Percentiles rank a stretch among this genome's conserved stretches.
phyloP scores from a whole-genome alignment of 1,140 invertebrate species.

The Adelges cooleyi region DNA sequence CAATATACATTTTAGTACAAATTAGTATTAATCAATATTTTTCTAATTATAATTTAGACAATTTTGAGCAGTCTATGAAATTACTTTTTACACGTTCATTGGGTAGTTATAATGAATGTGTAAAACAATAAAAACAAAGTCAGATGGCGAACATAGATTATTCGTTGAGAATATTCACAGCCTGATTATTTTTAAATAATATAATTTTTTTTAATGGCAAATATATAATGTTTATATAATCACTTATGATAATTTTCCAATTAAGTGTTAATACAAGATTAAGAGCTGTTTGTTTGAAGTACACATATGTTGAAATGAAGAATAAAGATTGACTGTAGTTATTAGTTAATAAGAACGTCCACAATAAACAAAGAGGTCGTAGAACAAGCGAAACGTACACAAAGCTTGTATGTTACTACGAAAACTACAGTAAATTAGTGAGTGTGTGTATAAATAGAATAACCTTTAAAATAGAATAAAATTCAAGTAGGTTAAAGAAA shows the following conservation, averaged over 20 bases:
- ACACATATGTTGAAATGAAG: too few relatives aligned
- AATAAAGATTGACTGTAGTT: too few relatives aligned
- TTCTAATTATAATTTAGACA: constrained; percentile 27
- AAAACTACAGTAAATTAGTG: too few relatives aligned
- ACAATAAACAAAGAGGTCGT: constrained; percentile 21
- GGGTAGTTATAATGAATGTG: not conserved
- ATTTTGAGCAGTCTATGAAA: constrained; percentile 28
- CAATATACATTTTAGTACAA: constrained; percentile 27
- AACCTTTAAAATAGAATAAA: too few relatives aligned
- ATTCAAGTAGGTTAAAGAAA: too few relatives aligned
- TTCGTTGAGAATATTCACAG: constrained; percentile 22
- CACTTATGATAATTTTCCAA: too few relatives aligned
- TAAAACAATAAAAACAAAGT: constrained; percentile 25
- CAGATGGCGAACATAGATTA: constrained; percentile 19
- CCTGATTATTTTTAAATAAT: constrained; percentile 2
- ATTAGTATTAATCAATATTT: constrained; percentile 20
- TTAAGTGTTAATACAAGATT: too few relatives aligned
- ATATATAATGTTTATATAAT: not conserved
- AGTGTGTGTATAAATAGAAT: too few relatives aligned
- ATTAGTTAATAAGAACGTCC: constrained; percentile 14
- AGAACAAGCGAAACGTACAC: constrained; percentile 17
- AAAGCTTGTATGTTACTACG: not conserved
- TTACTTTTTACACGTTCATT: constrained; percentile 20
- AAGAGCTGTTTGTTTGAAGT: too few relatives aligned
- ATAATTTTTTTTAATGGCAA: not conserved